Evolutionary conservation across 1,140 invertebrate genomes (phyloP).

Genomic region (Philotrypesis tridentata): DNA sequence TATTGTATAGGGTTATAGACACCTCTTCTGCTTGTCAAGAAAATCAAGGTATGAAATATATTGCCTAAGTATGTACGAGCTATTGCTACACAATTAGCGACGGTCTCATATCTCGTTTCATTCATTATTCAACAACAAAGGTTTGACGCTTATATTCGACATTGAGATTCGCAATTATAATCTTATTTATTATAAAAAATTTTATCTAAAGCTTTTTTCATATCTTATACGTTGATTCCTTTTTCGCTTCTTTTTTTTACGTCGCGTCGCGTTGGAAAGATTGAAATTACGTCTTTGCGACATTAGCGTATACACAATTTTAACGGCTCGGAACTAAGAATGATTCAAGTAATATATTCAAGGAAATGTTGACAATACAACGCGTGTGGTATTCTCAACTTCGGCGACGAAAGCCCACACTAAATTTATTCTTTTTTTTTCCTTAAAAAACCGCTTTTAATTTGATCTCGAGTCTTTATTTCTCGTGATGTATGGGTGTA

Average conservation of each 20-base stretch:
- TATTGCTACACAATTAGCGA: constrained; percentile 47
- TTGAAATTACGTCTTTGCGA: constrained; percentile 19
- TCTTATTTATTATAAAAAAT: constrained; percentile 43
- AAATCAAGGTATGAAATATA: constrained; percentile 39
- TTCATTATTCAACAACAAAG: constrained; percentile 43
- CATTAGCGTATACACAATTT: neutral
- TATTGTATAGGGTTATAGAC: neutral
- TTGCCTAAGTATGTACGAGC: constrained; percentile 28
- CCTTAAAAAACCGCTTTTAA: neutral
- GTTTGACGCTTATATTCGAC: constrained; percentile 40
- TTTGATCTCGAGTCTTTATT: constrained; percentile 41
- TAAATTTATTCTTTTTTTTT: constrained; percentile 15
- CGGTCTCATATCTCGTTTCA: constrained; percentile 22
- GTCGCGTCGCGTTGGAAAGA: constrained; percentile 32
- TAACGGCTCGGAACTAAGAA: neutral
- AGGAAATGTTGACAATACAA: constrained; percentile 1
- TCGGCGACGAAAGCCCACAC: neutral
- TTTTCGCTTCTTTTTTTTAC: neutral
- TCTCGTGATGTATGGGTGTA: constrained; percentile 18
- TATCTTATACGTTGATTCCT: neutral
- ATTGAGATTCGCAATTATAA: constrained; percentile 47
- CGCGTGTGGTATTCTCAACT: neutral
- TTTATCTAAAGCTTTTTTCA: constrained; percentile 34
- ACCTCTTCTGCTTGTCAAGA: constrained; percentile 1
- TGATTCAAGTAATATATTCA: neutral